A percentile compares a stretch with the other conserved stretches of the same genome.
These are phyloP conservation scores for Heterodera carotae DNA, from an alignment of 1,140 invertebrate species.

Conservation along the genomic window DNA sequence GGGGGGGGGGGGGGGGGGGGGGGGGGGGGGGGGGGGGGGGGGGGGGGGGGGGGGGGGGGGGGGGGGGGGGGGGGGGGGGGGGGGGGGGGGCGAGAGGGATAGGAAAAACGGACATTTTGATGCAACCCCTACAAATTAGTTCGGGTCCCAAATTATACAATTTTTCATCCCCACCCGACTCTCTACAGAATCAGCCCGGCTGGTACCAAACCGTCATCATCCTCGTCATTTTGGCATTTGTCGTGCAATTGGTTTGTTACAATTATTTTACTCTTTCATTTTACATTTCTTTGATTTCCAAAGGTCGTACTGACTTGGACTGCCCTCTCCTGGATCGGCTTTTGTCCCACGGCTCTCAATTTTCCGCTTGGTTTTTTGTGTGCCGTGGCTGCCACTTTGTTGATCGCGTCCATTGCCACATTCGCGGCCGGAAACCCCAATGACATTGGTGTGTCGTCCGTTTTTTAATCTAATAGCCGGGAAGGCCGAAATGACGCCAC, in stretches of 20 bases:
- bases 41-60: no score
- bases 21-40: no score
- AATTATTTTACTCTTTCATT: not conserved
- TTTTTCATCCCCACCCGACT: no score
- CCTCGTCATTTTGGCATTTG: conserved; percentile 18
- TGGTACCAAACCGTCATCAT: conserved; percentile 32
- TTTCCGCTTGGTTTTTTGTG: conserved; percentile 23
- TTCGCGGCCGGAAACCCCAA: conserved; percentile 15
- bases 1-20: no score
- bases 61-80: no score
- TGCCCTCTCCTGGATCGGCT: conserved; percentile 5
- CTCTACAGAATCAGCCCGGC: conserved; percentile 30
- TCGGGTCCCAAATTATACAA: no score
- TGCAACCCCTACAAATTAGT: no score
- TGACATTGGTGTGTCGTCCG: conserved; percentile 27
- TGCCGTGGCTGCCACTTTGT: conserved; percentile 16
- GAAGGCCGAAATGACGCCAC: no score
- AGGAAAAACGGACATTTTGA: no score
- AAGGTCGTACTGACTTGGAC: conserved; percentile 20
- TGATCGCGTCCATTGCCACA: conserved; percentile 18
- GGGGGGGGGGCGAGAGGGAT: no score
- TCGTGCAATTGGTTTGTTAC: conserved; percentile 18
- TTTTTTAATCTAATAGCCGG: no score
- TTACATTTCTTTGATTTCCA: not conserved
- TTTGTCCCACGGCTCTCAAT: conserved; percentile 23